Percentiles rank a stretch among this genome's conserved stretches.
These are phyloP conservation scores for Cetonia aurata DNA, from an alignment of 2,888 invertebrate genomes.

Conservation along the genomic window DNA sequence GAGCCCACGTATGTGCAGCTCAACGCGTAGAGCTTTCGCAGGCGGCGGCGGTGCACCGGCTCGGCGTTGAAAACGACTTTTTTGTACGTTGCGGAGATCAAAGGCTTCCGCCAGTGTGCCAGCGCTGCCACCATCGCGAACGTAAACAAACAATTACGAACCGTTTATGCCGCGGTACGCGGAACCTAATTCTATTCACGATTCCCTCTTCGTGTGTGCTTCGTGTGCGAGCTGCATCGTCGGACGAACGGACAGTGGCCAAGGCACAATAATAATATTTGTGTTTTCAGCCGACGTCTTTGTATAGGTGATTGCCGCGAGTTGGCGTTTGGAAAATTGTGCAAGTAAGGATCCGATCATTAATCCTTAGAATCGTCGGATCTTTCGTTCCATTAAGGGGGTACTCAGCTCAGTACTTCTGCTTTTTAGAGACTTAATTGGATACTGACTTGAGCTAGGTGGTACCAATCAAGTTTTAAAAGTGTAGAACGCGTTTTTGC, in stretches of 20 bases:
- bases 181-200: constrained; percentile 18
- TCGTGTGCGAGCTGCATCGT: constrained; percentile 1
- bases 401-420: no score
- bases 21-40: constrained; percentile 7
- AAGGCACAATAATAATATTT: constrained; percentile 27
- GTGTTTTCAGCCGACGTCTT: constrained; percentile 17
- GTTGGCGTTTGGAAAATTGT: constrained; percentile 1
- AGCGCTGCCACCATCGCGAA: constrained; percentile 40
- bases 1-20: neutral
- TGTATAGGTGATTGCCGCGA: neutral
- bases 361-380: neutral
- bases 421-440: no score
- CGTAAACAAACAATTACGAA: constrained; percentile 44
- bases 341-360: constrained; percentile 27
- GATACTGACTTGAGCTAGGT: no score
- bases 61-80: constrained; percentile 32
- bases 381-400: no score
- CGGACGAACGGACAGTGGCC: constrained; percentile 23
- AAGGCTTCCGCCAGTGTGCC: constrained; percentile 38
- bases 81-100: constrained; percentile 32
- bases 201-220: neutral
- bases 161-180: constrained; percentile 36
- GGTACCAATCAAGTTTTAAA: no score
- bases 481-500: no score
- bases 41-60: constrained; percentile 12